Conservation (phyloP, 2,113 vertebrate species). For the Mustelus asterias region DNA sequence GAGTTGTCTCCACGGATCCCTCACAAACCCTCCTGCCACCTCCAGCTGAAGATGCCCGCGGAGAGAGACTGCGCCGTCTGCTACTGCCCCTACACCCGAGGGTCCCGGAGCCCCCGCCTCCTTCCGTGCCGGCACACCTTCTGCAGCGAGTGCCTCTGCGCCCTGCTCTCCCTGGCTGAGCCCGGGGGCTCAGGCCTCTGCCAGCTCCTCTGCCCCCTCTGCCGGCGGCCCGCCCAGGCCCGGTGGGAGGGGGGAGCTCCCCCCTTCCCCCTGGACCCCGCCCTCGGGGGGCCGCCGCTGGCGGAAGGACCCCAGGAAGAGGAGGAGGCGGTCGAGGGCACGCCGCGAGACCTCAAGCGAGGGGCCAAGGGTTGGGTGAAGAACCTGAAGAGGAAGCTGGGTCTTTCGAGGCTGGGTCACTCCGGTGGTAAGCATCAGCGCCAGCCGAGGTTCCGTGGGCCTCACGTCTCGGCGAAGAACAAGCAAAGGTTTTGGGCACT, state of each 20-base stretch:
- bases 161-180: slow-evolving; percentile 42
- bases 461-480: too few species aligned
- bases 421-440: not conserved
- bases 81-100: slow-evolving; percentile 62
- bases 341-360: not conserved
- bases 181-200: slow-evolving; percentile 43
- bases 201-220: slow-evolving; percentile 59
- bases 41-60: not conserved
- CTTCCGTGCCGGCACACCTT: slow-evolving; percentile 63
- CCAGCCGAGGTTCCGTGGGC: too few species aligned
- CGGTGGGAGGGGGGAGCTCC: slow-evolving; percentile 45
- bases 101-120: slow-evolving; percentile 57
- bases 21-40: not conserved
- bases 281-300: slow-evolving; percentile 42
- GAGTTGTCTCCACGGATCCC: not conserved
- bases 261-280: slow-evolving; percentile 55
- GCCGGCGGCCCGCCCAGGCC: slow-evolving; percentile 56
- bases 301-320: not conserved
- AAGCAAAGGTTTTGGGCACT: too few species aligned
- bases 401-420: not conserved
- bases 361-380: not conserved
- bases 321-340: not conserved
- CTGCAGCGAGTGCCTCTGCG: slow-evolving; percentile 62
- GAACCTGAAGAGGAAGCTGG: not conserved
- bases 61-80: slow-evolving; percentile 65